Evolutionary conservation across 2,113 vertebrate genomes (phyloP), one percentile per base, ranked within the genome.

Genomic region (Orientallactaga bullata): DNA sequence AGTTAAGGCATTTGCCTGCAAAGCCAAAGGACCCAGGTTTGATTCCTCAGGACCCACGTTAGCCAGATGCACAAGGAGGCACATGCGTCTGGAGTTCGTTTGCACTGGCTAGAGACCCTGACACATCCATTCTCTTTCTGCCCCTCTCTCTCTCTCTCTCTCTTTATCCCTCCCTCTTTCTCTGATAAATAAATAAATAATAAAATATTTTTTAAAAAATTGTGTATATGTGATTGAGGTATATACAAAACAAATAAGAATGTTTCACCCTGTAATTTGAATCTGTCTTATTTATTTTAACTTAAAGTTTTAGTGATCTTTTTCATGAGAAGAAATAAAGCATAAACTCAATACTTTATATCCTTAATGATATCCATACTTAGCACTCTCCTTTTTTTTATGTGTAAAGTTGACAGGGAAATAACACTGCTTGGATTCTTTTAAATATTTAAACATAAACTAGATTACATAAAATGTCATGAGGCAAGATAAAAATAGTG

Each of bases 371-470:
- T 55, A 72, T 15, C 35, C 24, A 77, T 85, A 76, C 5, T 85
- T 85, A 82, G 24, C 28, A 47, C 11, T 61, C 12, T 55, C 12
- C 9, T 90, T 65, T 77, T 47, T 69, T 28, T 37, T 60, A 81
- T 81, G 72, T 87, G 32, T 20, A 93, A 80, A 68, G 8, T 74
- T 47, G 7, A 16, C 24, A 89, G 35, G 8, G 73, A 80, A 76
- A 72, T 76, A 58, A 76, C 55, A 71, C 37, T 79, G 26, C 6
- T 85, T 92, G 35, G 28, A 21, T 82, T 82, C n/a, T 79, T 83
- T 65, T 58, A 94, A 91, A 35, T 28, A 66, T 95, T 85, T 88
- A 80, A 79, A 60, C 37, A 78, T 65, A 74, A 85, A 72, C 30
- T 35, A 93, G 8, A 77, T 84, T 79, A 92, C 16, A 37, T n/a